Base-by-base conservation (phyloP, 2,797 vertebrate species). In the Botia kubotai region DNA sequence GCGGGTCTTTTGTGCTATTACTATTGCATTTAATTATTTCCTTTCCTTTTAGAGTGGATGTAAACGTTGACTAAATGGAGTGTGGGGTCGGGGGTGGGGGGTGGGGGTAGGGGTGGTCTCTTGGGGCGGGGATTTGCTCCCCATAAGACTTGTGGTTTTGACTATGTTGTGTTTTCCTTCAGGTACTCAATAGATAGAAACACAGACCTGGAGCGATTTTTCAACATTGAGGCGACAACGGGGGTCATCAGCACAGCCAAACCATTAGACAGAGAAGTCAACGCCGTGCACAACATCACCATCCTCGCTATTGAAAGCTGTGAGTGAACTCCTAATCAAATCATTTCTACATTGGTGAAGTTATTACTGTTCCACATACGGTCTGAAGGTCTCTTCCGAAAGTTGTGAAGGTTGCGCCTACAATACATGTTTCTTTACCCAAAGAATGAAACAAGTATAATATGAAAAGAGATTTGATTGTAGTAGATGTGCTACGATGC, bases 121-220 rank as follows among this genome's bases (percentile, higher is more conserved):
- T 26, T 26, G 43, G 62, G 75, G 84, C 73, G 46, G 83, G 71
- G 63, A 57, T 33, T 33, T 33, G 3, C 33, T 33, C 3, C 4
- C 33, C 23, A 67, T 68, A 66, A 33, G 63, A 72, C 63, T 66
- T 52, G 21, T 68, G 23, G 62, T 66, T 69, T 3, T 76, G 46
- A 43, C 63, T 29, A 19, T 57, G 13, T 29, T 21, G 72, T 36
- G 13, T 29, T 21, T 75, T 36, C 58, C 77, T 82, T 19, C 88
- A 96, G 96, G 86, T 96, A 96, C 86, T 96, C 95, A 0, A 96
- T 96, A 87, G 95, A 96, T 89, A 93, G 96, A 86, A 96, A 96
- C 87, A 96, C 95, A 4, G 96, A 96, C 75, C 89, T 96, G 86
- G 96, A 96, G 87, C 93, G 95, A 46, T 96, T 95, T 89, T 96